These are phyloP conservation scores for Mythimna impura DNA, from an alignment of 2,888 invertebrate species.

Conservation along the genomic window DNA sequence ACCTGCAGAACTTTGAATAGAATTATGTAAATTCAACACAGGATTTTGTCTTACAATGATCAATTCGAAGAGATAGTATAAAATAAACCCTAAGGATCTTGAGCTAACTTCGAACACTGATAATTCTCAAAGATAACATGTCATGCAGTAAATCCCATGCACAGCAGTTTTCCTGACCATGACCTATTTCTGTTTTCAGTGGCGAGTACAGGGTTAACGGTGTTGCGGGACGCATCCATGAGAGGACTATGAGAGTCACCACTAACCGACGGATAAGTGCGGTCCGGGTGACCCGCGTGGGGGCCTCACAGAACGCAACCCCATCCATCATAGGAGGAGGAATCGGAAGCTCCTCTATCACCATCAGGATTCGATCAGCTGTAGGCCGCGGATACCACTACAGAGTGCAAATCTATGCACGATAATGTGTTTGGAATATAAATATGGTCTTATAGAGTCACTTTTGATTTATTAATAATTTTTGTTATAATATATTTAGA, in stretches of 20 bases:
- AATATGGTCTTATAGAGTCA: background rate
- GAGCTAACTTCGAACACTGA: too few relatives aligned
- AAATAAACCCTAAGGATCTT: too few relatives aligned
- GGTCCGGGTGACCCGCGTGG: slow-evolving; percentile 26
- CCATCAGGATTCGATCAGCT: slow-evolving; percentile 31
- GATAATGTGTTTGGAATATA: too few relatives aligned
- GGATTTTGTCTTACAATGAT: background rate
- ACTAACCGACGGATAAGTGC: slow-evolving; percentile 14
- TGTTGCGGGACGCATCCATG: background rate
- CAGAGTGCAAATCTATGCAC: too few relatives aligned
- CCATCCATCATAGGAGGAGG: slow-evolving; percentile 26
- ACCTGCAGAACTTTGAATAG: background rate
- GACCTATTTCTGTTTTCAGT: too few relatives aligned
- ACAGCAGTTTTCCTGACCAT: background rate
- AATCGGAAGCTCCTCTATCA: slow-evolving; percentile 8
- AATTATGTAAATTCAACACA: background rate
- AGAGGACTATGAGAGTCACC: background rate
- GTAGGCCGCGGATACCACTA: slow-evolving; percentile 20
- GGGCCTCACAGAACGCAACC: slow-evolving; percentile 18
- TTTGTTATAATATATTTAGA: too few relatives aligned
- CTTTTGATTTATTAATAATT: background rate
- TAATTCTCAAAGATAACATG: too few relatives aligned
- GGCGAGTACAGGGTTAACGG: too few relatives aligned
- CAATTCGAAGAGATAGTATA: background rate
- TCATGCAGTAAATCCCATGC: background rate